phyloP scores from a whole-genome alignment of 2,797 vertebrate genomes.

The Coranthus polyacanthus region DNA sequence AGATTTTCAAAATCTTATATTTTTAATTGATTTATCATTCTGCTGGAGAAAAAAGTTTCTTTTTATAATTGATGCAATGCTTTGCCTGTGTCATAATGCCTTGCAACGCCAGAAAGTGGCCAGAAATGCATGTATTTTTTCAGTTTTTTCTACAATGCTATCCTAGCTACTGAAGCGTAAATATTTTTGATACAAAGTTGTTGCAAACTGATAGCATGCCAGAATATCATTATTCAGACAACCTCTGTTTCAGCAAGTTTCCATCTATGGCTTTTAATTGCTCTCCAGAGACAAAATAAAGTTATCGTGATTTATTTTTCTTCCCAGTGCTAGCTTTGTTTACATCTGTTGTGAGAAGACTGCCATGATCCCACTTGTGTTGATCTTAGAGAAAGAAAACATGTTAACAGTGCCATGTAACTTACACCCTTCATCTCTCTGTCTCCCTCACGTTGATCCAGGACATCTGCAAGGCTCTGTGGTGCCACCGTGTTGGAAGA shows the following conservation, averaged over 20 bases:
- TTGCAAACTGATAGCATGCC: slow-evolving; percentile 34
- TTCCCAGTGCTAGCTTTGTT: slow-evolving; percentile 46
- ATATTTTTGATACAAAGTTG: slow-evolving; percentile 55
- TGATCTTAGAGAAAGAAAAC: slow-evolving; percentile 20
- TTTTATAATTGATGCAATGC: slow-evolving; percentile 14
- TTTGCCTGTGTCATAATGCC: slow-evolving; percentile 13
- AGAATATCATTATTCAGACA: slow-evolving; percentile 56
- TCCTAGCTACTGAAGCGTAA: slow-evolving; percentile 61
- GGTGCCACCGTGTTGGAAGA: slow-evolving; percentile 92
- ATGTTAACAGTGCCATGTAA: slow-evolving; percentile 8
- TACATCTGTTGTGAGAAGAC: slow-evolving; percentile 43
- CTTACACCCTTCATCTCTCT: slow-evolving; percentile 19
- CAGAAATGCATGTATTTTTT: slow-evolving; percentile 1
- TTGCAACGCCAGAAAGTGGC: slow-evolving; percentile 7
- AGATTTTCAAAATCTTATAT: neutral
- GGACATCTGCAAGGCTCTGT: slow-evolving; percentile 95
- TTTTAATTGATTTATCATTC: neutral
- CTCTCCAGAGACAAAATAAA: slow-evolving; percentile 48
- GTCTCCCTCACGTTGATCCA: slow-evolving; percentile 62
- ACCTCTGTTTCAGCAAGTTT: slow-evolving; percentile 44
- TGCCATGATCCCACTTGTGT: slow-evolving; percentile 21
- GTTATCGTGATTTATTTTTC: slow-evolving; percentile 42
- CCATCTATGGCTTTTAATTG: slow-evolving; percentile 48
- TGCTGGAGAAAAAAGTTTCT: slow-evolving; percentile 12
- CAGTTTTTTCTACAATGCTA: slow-evolving; percentile 29